Percentiles rank a stretch among this genome's conserved stretches.
These are phyloP conservation scores for Euura lappo DNA, from an alignment of 1,140 invertebrate species.

Conservation along the genomic window DNA sequence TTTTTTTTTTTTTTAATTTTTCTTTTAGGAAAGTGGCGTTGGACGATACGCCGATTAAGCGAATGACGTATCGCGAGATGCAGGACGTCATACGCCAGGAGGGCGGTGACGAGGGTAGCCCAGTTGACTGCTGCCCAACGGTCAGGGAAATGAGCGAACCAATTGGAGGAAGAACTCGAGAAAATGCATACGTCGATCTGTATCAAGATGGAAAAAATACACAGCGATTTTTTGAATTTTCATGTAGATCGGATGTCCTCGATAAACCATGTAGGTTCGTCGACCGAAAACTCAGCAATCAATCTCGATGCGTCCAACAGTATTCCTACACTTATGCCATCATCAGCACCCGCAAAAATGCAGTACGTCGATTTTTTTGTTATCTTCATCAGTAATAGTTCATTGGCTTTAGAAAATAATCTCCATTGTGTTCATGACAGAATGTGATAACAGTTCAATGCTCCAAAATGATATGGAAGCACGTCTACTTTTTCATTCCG, in stretches of 20 bases:
- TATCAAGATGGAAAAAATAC: slow-evolving; percentile 72
- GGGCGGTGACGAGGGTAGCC: slow-evolving; percentile 59
- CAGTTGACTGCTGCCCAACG: slow-evolving; percentile 81
- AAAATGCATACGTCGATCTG: slow-evolving; percentile 76
- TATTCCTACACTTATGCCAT: slow-evolving; percentile 87
- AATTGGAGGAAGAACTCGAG: slow-evolving; percentile 74
- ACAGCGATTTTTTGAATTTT: slow-evolving; percentile 81
- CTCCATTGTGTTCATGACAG: no score
- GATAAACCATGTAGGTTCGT: slow-evolving; percentile 79
- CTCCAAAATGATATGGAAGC: no score
- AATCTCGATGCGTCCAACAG: slow-evolving; percentile 81
- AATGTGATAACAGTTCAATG: no score
- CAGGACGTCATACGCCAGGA: slow-evolving; percentile 67
- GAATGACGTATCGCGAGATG: slow-evolving; percentile 64
- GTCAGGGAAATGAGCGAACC: slow-evolving; percentile 79
- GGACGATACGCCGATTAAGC: slow-evolving; percentile 44
- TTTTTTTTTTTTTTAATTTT: slow-evolving; percentile 7
- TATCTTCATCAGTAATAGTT: no score
- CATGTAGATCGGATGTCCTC: slow-evolving; percentile 73
- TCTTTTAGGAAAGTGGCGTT: slow-evolving; percentile 38
- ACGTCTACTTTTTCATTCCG: no score
- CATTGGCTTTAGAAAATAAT: no score
- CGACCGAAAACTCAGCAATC: slow-evolving; percentile 70
- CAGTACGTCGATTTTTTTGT: slow-evolving; percentile 21
- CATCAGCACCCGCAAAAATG: slow-evolving; percentile 58